Conservation (phyloP, 2,797 vertebrate genomes). For the Cossypha dichroa region DNA sequence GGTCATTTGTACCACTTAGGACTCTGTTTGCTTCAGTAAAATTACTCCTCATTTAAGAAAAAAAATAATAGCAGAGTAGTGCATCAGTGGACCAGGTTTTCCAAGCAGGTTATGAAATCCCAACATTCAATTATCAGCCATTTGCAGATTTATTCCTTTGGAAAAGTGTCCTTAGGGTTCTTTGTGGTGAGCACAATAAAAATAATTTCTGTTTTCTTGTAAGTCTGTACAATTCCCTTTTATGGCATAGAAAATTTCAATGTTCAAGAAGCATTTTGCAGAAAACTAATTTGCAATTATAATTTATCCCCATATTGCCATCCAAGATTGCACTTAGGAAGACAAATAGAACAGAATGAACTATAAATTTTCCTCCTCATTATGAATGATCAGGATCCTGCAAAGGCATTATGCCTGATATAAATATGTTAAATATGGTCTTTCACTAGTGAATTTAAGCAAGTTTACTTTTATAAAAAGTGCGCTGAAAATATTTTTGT, state of each 20-base stretch:
- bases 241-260: not conserved
- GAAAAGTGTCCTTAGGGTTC: not conserved
- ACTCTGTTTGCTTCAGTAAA: not conserved
- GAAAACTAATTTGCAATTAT: slow-evolving; percentile 16
- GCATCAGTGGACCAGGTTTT: not conserved
- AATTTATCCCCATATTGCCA: slow-evolving; percentile 17
- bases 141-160: not conserved
- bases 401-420: not conserved
- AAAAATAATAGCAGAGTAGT: not conserved
- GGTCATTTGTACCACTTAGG: not conserved
- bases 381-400: not conserved
- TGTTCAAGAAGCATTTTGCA: not conserved
- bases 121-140: not conserved
- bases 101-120: not conserved
- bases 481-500: not conserved
- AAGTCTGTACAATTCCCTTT: not conserved
- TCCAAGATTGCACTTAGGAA: not conserved
- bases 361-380: not conserved
- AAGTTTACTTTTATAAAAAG: not conserved
- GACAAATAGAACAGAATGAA: slow-evolving; percentile 16
- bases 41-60: not conserved
- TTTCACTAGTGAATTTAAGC: not conserved
- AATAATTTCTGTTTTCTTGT: not conserved
- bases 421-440: not conserved
- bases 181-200: not conserved